Evolutionary conservation across 2,888 invertebrate genomes (phyloP), one percentile per base, ranked within the genome.

Genomic region (Drosophila nr. medialis): DNA sequence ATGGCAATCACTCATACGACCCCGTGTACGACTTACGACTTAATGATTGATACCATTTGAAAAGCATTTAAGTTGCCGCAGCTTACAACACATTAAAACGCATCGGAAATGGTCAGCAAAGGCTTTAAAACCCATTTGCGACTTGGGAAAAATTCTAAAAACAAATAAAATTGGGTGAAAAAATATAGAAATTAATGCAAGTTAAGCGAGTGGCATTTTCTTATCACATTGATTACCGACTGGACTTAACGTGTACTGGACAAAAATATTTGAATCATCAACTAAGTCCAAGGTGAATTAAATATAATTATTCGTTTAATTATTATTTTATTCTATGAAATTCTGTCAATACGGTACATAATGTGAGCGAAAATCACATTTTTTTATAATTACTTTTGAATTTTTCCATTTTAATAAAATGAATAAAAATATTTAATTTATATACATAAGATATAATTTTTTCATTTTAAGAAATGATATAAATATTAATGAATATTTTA

Each of bases 11-110:
- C 69, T 84, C 85, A 84, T 81, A 67, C 61, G 76, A 53, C 45
- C 63, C 64, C 27, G 54, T 36, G 54, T 48, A 64, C 80, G 58
- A 50, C 56, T 21, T 68, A 51, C 79, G 72, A 80, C 81, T 75
- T 72, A 84, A 76, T 87, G 83, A 84, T 84, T 78, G 87, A 89
- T 87, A 75, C 71, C 79, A 84, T 73, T 86, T 75, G 87, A 59
- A 73, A 66, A 62, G 71, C 75, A 71, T 77, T 87, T 84, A 81
- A 89, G 72, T 66, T 81, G 65, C 51, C 56, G 45, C 56, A 65
- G 89, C 65, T 89, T 84, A 81, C 71, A 29, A 53, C 63, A 60
- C 53, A 66, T 85, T 85, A 72, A 18, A 56, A 55, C 21, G 60
- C 59, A 70, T 71, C 84, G 72, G 68, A 72, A 83, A 75, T 67